Evolutionary conservation across 1,140 invertebrate species (phyloP).

Genomic region (Drosophila asahinai): DNA sequence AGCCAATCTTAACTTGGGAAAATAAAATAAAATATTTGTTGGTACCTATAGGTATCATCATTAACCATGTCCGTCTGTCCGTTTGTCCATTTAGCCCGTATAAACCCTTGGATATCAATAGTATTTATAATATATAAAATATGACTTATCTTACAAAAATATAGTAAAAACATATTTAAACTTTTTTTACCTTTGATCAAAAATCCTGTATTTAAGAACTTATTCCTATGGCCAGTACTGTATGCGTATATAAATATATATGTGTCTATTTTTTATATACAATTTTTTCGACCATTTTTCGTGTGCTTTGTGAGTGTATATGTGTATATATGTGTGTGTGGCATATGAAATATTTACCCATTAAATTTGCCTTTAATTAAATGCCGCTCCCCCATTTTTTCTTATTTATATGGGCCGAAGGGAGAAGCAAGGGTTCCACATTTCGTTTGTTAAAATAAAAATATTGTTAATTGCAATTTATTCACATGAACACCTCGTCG

Average conservation of each 20-base stretch:
- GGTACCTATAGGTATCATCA: too few species aligned
- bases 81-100: too few species aligned
- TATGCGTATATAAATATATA: conserved; percentile 15
- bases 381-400: conserved; percentile 49
- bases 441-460: conserved; percentile 84
- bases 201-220: rapidly evolving
- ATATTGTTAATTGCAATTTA: conserved; percentile 85
- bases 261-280: conserved; percentile 21
- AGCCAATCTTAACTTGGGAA: not conserved
- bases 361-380: conserved; percentile 84
- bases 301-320: conserved; percentile 14
- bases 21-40: too few species aligned
- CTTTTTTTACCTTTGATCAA: too few species aligned
- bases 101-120: too few species aligned
- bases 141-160: too few species aligned
- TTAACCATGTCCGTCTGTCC: too few species aligned
- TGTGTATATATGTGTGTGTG: conserved; percentile 13
- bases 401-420: conserved; percentile 19
- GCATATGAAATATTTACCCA: conserved; percentile 80
- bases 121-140: too few species aligned
- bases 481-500: conserved; percentile 81
- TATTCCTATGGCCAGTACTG: conserved; percentile 2
- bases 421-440: conserved; percentile 12
- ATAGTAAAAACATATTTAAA: too few species aligned
- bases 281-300: conserved; percentile 28